Conservation (phyloP, 2,888 invertebrate genomes). For the Lumbricus terrestris region DNA sequence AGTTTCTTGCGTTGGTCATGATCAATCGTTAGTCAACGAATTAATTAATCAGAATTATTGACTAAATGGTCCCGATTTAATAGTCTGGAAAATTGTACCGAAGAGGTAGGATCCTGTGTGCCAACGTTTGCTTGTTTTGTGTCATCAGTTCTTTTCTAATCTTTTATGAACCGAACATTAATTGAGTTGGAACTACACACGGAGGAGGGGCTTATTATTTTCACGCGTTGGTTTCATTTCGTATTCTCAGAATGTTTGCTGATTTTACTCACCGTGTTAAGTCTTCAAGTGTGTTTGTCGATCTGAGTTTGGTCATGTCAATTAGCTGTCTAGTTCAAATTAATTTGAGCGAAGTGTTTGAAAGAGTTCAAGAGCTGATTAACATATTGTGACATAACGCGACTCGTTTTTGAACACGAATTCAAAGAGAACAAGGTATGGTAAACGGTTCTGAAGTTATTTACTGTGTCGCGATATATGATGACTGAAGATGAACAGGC, state of each 20-base stretch:
- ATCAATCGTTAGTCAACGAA: not conserved
- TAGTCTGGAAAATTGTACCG: not conserved
- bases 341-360: not conserved
- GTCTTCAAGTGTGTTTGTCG: not conserved
- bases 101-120: not conserved
- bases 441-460: not conserved
- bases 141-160: not conserved
- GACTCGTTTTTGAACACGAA: not conserved
- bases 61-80: not conserved
- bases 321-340: not conserved
- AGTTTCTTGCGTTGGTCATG: not conserved
- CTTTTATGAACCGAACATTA: not conserved
- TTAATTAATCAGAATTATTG: not conserved
- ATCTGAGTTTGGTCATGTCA: not conserved
- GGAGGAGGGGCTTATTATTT: not conserved
- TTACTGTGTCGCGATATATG: not conserved
- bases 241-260: not conserved
- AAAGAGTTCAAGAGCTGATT: not conserved
- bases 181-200: not conserved
- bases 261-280: not conserved
- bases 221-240: not conserved
- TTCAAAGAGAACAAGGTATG: not conserved
- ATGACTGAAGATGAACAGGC: not conserved
- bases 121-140: not conserved
- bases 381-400: not conserved